Conservation (phyloP, 1,140 invertebrate genomes). For the Matsumurasca onukii region DNA sequence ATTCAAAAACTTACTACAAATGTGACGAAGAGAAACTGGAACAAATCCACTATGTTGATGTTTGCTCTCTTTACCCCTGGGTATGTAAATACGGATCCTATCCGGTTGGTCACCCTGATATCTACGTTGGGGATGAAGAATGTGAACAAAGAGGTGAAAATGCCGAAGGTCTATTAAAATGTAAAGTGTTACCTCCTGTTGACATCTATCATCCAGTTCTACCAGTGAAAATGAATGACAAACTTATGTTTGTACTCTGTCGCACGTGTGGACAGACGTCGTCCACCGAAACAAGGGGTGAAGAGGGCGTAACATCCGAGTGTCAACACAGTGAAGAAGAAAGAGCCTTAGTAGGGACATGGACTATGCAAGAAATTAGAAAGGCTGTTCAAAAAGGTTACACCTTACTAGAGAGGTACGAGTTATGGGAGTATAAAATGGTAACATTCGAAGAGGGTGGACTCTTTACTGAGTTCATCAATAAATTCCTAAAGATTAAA, state of each 20-base stretch:
- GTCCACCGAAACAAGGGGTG: no score
- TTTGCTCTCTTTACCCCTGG: conserved; percentile 1
- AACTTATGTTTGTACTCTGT: conserved; percentile 45
- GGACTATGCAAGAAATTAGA: no score
- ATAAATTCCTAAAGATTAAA: no score
- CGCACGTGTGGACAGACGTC: conserved; percentile 39
- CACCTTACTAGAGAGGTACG: no score
- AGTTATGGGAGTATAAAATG: no score
- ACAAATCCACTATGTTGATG: conserved; percentile 47
- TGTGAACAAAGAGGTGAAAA: conserved; percentile 13
- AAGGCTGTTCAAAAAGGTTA: no score
- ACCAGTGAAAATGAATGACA: conserved; percentile 40
- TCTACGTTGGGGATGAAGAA: neutral
- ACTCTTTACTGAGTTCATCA: no score
- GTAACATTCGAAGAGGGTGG: no score
- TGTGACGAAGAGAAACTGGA: conserved; percentile 39
- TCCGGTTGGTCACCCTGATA: neutral
- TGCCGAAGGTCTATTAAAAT: conserved; percentile 35
- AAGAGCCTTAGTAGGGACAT: no score
- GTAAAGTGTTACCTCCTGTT: conserved; percentile 44
- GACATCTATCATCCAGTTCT: conserved; percentile 46
- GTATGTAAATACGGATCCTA: neutral
- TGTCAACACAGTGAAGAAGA: no score
- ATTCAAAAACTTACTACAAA: conserved; percentile 37
- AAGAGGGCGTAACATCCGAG: no score